Base-by-base conservation (phyloP, 2,113 vertebrate species). In the Rhagologus leucostigma region DNA sequence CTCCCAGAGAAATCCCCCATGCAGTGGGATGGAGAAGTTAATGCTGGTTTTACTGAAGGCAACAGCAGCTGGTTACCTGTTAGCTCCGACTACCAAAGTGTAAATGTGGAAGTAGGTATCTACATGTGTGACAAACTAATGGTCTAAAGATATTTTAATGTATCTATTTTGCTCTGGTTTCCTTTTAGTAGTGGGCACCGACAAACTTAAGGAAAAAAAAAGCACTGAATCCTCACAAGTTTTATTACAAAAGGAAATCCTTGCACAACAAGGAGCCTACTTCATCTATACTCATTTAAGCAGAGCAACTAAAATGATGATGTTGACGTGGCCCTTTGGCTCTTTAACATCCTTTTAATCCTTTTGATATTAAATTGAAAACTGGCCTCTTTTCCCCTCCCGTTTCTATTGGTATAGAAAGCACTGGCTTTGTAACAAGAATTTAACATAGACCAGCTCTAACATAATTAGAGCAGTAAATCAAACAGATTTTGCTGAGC, bases 31-130 rank as follows among this genome's bases (percentile, higher is more conserved):
- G 90, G 79, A 32, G 89, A 71, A 26, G 53, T 63, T 52, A 98
- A 99, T 6, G 98, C 99, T 77, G 99, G 99, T 32, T 99, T 99
- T 93, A 99, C 98, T 59, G 97, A 97, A 74, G 97, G 96, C 77
- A 99, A 97, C 81, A 87, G 86, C 57, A 99, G 98, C 37, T 99
- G 99, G 99, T 88, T 99, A 88, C 98, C 99, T 14, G 82, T 98
- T 17, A 98, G 98, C 89, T 95, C 98, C 0, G 87, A 99, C 93
- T 99, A 99, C 89, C 19, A 53, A 23, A 98, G 85, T 1, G 76
- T 99, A 73, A 99, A 99, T 46, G 99, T 99, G 69, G 97, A 99
- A 87, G 99, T 99, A 98, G 94, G 98, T 98, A 95, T 68, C 68
- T 77, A 0, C 14, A 16, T 5, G 24, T 33, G 35, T 35, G 44